Evolutionary conservation across 1,140 invertebrate species (phyloP), one percentile per base, ranked within the genome.

Genomic region (Oreohelix idahoensis): DNA sequence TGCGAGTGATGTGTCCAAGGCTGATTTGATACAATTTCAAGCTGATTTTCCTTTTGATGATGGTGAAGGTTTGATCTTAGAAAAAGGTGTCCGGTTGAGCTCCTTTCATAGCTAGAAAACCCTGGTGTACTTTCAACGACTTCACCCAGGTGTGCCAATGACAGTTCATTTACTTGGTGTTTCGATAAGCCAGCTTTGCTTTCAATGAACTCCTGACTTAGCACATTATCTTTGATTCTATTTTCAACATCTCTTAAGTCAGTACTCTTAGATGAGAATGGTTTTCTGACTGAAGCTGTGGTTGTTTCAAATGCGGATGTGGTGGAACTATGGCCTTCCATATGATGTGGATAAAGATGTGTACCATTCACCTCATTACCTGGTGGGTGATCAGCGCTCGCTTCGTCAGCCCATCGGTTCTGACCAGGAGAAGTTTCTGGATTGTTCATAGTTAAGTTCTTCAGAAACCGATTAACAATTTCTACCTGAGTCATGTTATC

Each of bases 401-500:
- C 2, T 35, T 66, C 63, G 5, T 66, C 63, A 32, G 63, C n/a
- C 63, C 63, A 66, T 8, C 29, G 63, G 63, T 66, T 29, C 63
- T 66, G 63, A 23, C 29, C 8, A 11, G 29, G 4, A 35, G 63
- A 66, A 32, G n/a, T 63, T 11, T 79, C 77, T 4, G 77, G 35
- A 51, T 71, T 71, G 35, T 71, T 49, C 23, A 70, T 20, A 29
- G 39, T 80, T 35, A 80, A 71, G 20, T 80, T 80, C n/a, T 80
- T 71, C 35, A 80, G 42, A 39, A 63, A 80, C 35, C 79, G 35
- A 35, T 80, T 70, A 2, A 80, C 79, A 36, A 80, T 80, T 71
- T 80, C 79, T 10, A 36, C 58, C 8, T 80, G 79, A n/a, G 38
- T 49, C 79, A 80, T 80, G 35, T 80, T 80, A 29, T 80, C 63